These are phyloP conservation scores for Marmota flaviventris DNA, from an alignment of 2,113 vertebrate species.

Conservation along the genomic window DNA sequence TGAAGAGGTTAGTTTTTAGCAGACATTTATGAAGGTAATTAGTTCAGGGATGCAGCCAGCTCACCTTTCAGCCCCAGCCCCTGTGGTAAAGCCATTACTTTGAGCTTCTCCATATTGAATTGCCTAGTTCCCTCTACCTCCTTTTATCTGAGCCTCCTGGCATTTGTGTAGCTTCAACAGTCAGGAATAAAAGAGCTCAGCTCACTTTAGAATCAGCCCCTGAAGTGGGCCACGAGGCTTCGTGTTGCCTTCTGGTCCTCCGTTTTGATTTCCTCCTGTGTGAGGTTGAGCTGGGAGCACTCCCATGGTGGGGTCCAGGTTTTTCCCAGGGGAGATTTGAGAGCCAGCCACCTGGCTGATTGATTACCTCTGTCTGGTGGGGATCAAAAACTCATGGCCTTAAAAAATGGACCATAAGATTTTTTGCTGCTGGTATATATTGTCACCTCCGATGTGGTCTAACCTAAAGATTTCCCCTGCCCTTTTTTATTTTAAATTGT, in stretches of 20 bases:
- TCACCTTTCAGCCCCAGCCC: conserved; percentile 82
- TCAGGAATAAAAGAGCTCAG: conserved; percentile 85
- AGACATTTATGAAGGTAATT: conserved; percentile 78
- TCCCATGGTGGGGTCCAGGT: neutral
- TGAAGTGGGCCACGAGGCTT: conserved; percentile 79
- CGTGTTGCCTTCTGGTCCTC: conserved; percentile 71
- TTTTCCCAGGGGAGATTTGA: conserved; percentile 24
- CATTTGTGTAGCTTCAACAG: conserved; percentile 87
- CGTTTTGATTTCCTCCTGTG: conserved; percentile 75
- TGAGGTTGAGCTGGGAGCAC: conserved; percentile 70
- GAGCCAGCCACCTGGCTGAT: conserved; percentile 6
- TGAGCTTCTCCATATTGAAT: conserved; percentile 81
- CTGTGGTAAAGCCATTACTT: conserved; percentile 78
- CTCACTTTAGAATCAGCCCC: conserved; percentile 75
- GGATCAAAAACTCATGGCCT: neutral
- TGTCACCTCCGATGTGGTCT: neutral
- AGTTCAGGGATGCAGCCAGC: conserved; percentile 82
- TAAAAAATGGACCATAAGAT: neutral
- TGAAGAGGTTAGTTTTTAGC: conserved; percentile 69
- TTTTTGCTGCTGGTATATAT: conserved; percentile 9
- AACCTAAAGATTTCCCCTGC: neutral
- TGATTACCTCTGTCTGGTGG: neutral
- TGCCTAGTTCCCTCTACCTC: conserved; percentile 73
- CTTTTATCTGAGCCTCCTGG: conserved; percentile 82
- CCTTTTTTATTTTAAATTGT: neutral